These are phyloP conservation scores for Neolamprologus devosi DNA, from an alignment of 2,113 vertebrate species.

Conservation along the genomic window DNA sequence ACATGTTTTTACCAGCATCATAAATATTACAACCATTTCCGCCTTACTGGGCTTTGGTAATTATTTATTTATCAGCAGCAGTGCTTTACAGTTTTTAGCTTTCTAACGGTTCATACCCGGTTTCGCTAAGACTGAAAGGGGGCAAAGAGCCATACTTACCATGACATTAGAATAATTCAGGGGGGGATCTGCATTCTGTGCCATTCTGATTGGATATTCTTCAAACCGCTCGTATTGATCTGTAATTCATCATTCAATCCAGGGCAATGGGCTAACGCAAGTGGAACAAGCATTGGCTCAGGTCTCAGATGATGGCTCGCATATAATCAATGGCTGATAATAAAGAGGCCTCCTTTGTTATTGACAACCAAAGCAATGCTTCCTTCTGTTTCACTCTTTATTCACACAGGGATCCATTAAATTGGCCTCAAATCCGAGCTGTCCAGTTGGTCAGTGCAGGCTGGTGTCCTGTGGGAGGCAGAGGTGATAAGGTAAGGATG, in stretches of 20 bases:
- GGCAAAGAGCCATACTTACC: slow-evolving; percentile 23
- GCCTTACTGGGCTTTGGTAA: slow-evolving; percentile 14
- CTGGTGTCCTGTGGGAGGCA: not conserved
- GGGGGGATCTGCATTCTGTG: not conserved
- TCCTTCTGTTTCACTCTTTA: slow-evolving; percentile 2
- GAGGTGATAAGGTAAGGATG: slow-evolving; percentile 22
- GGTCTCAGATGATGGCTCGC: slow-evolving; percentile 33
- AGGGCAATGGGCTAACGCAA: slow-evolving; percentile 20
- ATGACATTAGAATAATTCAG: not conserved
- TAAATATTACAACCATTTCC: slow-evolving; percentile 49
- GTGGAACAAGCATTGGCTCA: slow-evolving; percentile 7
- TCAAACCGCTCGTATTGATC: slow-evolving; percentile 44
- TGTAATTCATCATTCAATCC: slow-evolving; percentile 35
- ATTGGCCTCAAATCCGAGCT: not conserved
- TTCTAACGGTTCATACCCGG: not conserved
- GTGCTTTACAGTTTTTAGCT: slow-evolving; percentile 22
- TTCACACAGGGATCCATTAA: slow-evolving; percentile 31
- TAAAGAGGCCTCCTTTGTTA: slow-evolving; percentile 21
- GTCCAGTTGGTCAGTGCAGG: slow-evolving; percentile 17
- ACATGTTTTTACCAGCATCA: slow-evolving; percentile 42
- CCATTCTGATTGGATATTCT: not conserved
- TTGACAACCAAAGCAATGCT: slow-evolving; percentile 29
- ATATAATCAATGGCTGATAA: slow-evolving; percentile 54
- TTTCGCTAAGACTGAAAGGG: not conserved
- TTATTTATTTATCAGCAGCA: slow-evolving; percentile 57